Conservation (phyloP, 2,888 invertebrate species). For the Dryomyza anilis region DNA sequence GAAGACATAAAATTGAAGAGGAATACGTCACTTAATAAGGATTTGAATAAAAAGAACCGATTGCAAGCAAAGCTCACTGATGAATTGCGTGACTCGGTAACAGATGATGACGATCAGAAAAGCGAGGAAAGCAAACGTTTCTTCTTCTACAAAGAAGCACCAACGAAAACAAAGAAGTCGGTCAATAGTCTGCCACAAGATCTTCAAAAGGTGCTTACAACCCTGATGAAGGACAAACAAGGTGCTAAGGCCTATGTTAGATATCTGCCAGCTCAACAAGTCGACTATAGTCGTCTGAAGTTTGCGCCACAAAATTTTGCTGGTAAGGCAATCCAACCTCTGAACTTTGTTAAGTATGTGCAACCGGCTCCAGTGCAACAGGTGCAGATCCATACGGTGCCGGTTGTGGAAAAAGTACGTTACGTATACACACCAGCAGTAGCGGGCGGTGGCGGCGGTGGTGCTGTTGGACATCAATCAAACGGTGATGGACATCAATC, state of each 20-base stretch:
- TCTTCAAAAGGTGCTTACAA: conserved; percentile 54
- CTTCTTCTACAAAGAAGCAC: conserved; percentile 46
- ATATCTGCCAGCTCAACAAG: conserved; percentile 45
- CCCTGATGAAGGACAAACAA: conserved; percentile 46
- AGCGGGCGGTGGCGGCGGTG: not conserved
- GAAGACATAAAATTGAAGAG: not conserved
- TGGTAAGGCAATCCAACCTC: not conserved
- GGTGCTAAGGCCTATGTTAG: conserved; percentile 51
- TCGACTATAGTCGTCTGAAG: conserved; percentile 45
- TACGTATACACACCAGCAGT: conserved; percentile 47
- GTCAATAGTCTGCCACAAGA: conserved; percentile 48
- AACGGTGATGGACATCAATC: not conserved
- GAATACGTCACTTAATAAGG: not conserved
- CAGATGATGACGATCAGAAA: conserved; percentile 31
- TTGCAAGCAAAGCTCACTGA: not conserved
- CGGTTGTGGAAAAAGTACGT: conserved; percentile 50
- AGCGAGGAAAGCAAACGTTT: conserved; percentile 45
- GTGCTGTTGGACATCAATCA: conserved; percentile 14
- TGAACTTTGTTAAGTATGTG: conserved; percentile 14
- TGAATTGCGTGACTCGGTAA: not conserved
- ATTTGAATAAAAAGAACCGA: not conserved
- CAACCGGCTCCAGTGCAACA: conserved; percentile 38
- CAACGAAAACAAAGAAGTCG: conserved; percentile 47
- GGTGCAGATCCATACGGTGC: conserved; percentile 50
- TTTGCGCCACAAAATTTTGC: not conserved